Percentiles rank a stretch among this genome's conserved stretches.
These are phyloP conservation scores for Nematolebias whitei DNA, from an alignment of 2,113 vertebrate species.

Conservation along the genomic window DNA sequence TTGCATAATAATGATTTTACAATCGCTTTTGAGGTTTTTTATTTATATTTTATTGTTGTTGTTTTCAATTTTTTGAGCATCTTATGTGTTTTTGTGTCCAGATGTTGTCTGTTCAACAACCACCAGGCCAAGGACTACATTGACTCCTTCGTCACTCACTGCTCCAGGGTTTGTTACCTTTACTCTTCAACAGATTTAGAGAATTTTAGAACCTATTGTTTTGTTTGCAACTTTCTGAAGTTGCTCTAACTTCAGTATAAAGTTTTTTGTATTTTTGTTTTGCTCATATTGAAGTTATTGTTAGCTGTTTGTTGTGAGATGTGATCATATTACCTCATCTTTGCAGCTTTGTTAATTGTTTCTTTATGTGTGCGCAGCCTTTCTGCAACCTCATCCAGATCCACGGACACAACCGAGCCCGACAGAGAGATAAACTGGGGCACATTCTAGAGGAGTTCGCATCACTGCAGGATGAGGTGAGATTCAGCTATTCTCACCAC, in stretches of 20 bases:
- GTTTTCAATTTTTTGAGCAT: too few relatives aligned
- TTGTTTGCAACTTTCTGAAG: too few relatives aligned
- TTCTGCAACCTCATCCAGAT: slow-evolving; percentile 99
- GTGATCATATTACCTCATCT: background rate
- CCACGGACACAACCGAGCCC: slow-evolving; percentile 96
- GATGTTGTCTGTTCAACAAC: slow-evolving; percentile 97
- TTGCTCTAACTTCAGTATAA: too few relatives aligned
- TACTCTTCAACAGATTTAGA: background rate
- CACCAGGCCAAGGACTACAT: slow-evolving; percentile 99
- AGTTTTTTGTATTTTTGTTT: background rate
- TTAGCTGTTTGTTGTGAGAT: background rate
- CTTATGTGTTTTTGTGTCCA: slow-evolving; percentile 60
- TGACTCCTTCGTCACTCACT: slow-evolving; percentile 97
- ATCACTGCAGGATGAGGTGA: slow-evolving; percentile 97
- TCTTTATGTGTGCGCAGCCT: slow-evolving; percentile 76
- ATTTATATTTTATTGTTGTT: background rate
- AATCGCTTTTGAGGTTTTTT: background rate
- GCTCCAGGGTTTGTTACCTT: slow-evolving; percentile 86
- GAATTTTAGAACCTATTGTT: background rate
- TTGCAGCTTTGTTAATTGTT: background rate
- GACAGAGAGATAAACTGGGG: slow-evolving; percentile 97
- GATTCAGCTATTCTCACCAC: background rate
- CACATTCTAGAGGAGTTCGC: slow-evolving; percentile 99
- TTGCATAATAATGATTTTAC: background rate
- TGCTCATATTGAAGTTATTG: background rate